These are phyloP conservation scores for Megalops cyprinoides DNA, from an alignment of 2,797 vertebrate species.

Conservation along the genomic window DNA sequence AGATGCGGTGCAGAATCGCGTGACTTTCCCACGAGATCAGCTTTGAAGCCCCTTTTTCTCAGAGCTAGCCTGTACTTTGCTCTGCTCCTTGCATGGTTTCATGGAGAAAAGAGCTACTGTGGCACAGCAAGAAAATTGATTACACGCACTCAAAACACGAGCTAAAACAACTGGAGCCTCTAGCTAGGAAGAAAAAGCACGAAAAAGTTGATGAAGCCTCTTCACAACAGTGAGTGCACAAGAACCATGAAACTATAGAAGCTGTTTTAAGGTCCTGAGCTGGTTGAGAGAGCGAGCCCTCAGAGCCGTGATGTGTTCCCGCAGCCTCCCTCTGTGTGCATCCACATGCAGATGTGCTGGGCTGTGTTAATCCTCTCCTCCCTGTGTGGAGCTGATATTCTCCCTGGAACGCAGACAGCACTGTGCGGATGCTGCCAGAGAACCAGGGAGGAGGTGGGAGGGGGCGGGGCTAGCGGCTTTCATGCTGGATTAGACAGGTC, in stretches of 20 bases:
- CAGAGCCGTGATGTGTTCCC: too few species aligned
- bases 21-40: too few species aligned
- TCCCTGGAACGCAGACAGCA: slow-evolving; percentile 80
- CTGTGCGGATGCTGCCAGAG: slow-evolving; percentile 73
- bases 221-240: too few species aligned
- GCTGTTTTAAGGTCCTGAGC: too few species aligned
- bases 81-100: slow-evolving; percentile 58
- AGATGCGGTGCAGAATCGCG: background rate
- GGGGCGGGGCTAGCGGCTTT: slow-evolving; percentile 70
- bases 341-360: slow-evolving; percentile 76
- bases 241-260: too few species aligned
- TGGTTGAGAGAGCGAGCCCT: too few species aligned
- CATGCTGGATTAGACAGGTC: slow-evolving; percentile 78
- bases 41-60: slow-evolving; percentile 44
- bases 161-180: slow-evolving; percentile 1
- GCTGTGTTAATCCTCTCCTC: slow-evolving; percentile 79
- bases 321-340: slow-evolving; percentile 51
- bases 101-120: slow-evolving; percentile 11
- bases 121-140: background rate
- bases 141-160: slow-evolving; percentile 19
- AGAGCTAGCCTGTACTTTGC: slow-evolving; percentile 59
- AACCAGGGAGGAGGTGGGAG: slow-evolving; percentile 61
- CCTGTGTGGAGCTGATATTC: slow-evolving; percentile 78
- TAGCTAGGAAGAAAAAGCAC: too few species aligned
- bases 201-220: too few species aligned